Conservation (phyloP, 2,888 invertebrate species). For the Operophtera brumata region DNA sequence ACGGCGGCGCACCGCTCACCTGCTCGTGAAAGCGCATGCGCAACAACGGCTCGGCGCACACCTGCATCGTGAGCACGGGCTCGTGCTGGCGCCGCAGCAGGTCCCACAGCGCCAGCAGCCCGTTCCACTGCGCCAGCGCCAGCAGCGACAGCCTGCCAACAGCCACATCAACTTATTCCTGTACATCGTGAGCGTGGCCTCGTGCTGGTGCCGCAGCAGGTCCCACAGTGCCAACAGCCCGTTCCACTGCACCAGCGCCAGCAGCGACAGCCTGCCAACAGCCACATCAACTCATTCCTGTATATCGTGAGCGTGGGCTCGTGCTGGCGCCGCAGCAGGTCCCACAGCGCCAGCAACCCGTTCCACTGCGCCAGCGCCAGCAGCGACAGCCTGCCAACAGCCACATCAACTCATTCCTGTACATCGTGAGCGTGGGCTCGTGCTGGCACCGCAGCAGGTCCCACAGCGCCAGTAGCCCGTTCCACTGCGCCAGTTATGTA, state of each 20-base stretch:
- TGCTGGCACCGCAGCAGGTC: no score
- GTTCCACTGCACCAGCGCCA: slow-evolving; percentile 88
- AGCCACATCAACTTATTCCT: no score
- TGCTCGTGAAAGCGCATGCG: slow-evolving; percentile 67
- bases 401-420: no score
- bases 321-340: no score
- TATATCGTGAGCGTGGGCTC: no score
- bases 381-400: slow-evolving; percentile 84
- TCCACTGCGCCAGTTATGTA: no score
- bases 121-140: slow-evolving; percentile 88
- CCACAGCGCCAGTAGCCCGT: no score
- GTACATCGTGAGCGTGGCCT: no score
- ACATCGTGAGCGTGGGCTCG: no score
- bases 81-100: slow-evolving; percentile 90
- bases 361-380: slow-evolving; percentile 89
- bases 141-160: slow-evolving; percentile 87
- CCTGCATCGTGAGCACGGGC: slow-evolving; percentile 83
- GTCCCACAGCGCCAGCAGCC: slow-evolving; percentile 93
- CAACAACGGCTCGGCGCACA: slow-evolving; percentile 72
- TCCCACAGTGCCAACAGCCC: slow-evolving; percentile 90
- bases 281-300: no score
- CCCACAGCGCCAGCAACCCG: slow-evolving; percentile 89
- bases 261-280: slow-evolving; percentile 85
- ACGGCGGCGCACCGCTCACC: no score
- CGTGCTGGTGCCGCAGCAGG: no score